A percentile compares a stretch with the other conserved stretches of the same genome.
phyloP scores from a whole-genome alignment of 2,113 vertebrate species.

The Platysteira castanea region DNA sequence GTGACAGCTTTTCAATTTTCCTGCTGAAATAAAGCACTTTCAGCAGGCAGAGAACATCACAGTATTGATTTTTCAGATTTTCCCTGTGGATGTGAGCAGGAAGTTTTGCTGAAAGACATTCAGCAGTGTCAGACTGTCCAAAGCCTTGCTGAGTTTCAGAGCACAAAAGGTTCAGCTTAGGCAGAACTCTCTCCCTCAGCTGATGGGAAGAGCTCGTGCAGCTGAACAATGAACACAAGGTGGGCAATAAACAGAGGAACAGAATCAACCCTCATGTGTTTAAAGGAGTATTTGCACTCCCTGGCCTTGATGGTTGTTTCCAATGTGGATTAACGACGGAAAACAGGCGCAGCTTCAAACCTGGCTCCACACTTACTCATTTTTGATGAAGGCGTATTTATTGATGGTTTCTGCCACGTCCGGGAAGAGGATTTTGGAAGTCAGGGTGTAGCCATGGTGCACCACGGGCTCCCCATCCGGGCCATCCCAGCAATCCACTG shows the following conservation, averaged over 20 bases:
- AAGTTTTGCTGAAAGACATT: neutral
- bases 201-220: neutral
- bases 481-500: constrained; percentile 98
- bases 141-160: neutral
- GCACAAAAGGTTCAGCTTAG: neutral
- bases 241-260: neutral
- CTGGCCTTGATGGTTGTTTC: neutral
- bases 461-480: constrained; percentile 94
- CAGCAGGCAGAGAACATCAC: neutral
- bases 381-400: constrained; percentile 92
- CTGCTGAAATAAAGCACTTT: neutral
- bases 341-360: neutral
- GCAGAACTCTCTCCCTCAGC: neutral
- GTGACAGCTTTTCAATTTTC: neutral
- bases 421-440: constrained; percentile 93
- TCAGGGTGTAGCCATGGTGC: constrained; percentile 95
- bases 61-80: neutral
- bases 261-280: neutral
- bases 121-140: neutral
- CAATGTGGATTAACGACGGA: neutral
- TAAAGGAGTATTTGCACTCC: neutral
- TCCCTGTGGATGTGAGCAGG: neutral
- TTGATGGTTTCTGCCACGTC: constrained; percentile 94
- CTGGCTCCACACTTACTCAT: constrained; percentile 80
- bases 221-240: neutral